phyloP scores from a whole-genome alignment of 2,113 vertebrate genomes.

The Lepidothrix coronata region DNA sequence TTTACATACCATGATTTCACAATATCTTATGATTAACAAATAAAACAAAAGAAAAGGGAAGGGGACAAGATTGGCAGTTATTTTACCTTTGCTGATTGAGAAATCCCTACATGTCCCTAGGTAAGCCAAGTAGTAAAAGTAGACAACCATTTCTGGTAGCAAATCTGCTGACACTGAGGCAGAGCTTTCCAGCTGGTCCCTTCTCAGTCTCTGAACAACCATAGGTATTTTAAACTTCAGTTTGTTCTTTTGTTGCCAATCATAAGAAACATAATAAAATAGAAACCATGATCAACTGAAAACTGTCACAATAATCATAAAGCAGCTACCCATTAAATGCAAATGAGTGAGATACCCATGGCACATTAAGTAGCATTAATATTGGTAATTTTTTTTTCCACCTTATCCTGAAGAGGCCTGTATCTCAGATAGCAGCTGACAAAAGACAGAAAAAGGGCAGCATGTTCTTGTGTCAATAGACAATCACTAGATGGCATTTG shows the following conservation, averaged over 20 bases:
- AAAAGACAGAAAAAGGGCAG: neutral
- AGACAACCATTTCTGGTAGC: neutral
- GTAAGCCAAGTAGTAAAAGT: neutral
- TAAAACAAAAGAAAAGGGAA: neutral
- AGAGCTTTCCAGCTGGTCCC: neutral
- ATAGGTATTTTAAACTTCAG: fast-evolving
- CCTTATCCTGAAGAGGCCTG: neutral
- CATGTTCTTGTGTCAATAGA: neutral
- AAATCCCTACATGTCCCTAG: neutral
- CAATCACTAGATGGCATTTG: neutral
- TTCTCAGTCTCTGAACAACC: neutral
- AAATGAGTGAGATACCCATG: neutral
- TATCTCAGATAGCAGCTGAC: neutral
- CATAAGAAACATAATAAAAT: neutral
- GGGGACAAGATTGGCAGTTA: fast-evolving
- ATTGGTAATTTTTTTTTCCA: neutral
- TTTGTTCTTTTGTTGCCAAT: neutral
- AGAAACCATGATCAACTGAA: neutral
- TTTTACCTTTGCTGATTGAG: neutral
- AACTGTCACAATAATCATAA: neutral
- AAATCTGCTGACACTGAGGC: neutral
- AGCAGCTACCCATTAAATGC: neutral
- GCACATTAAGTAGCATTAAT: neutral
- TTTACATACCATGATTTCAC: neutral
- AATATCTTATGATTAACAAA: neutral